Evolutionary conservation across 2,888 invertebrate species (phyloP), one percentile per base, ranked within the genome.

Genomic region (Drosophila quinaria): DNA sequence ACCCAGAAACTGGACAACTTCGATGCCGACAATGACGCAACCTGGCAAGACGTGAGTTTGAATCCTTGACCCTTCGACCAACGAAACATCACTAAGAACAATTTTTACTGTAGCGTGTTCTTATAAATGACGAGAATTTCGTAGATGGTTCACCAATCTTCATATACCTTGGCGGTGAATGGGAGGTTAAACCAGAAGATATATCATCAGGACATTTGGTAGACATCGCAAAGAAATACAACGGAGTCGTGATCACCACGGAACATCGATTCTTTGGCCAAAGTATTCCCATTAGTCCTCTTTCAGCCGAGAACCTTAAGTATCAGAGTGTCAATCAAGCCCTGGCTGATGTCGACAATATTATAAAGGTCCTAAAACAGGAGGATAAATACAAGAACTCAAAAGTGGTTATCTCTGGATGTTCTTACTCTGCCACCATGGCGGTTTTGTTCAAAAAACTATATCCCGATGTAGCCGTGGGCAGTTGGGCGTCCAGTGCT

Each of bases 201-300:
- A 91, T 95, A 75, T 86, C 87, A 22, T 90, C 87, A 0, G 96
- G 96, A 2, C 93, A 95, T 52, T 95, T 95, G 80, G 92, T 93
- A 63, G 94, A 95, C 51, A 91, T 95, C 76, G 95, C 95, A 0
- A 72, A 88, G 47, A 74, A 91, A 6, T 92, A 95, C 70, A 92
- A 93, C 2, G 96, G 95, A 0, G 94, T 94, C 1, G 92, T 96
- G 77, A 95, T 96, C 86, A 95, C 95, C 78, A 94, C 96, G 0
- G 97, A 97, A 89, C 97, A 97, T 90, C 94, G 97, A 70, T 97
- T 94, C 91, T 97, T 97, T 87, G 97, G 97, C 3, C 82, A 94
- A 37, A 96, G 96, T 70, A 94, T 94, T 73, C 97, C 96, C 0
- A 95, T 94, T 19, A 78, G 74, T 96, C 58, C 58, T 3, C 58